Base-by-base conservation (phyloP, 2,797 vertebrate species). In the Clarias laeviceps region DNA sequence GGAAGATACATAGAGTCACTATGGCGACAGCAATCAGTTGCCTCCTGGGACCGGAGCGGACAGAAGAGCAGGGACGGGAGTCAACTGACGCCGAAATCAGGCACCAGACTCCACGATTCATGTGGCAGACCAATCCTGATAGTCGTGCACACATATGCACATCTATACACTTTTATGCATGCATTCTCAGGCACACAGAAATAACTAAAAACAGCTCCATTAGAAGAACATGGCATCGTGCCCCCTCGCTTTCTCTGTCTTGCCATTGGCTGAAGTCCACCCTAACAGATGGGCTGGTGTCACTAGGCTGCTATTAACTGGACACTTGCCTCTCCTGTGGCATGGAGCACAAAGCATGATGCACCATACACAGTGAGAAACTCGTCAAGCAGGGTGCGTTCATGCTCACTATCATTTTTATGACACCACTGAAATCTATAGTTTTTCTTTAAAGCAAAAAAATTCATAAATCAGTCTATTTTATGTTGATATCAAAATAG, bases 241-340 rank as follows among this genome's bases (percentile, higher is more conserved):
- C 70, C 85, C 78, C 77, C 78, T 89, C 32, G n/a, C 62, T 86
- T 87, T 74, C 72, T 34, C 91, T 85, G 40, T 76, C 79, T 68
- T 85, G 86, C 82, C 84, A 86, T 92, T 94, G 94, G 94, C 96
- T 93, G 94, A 90, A 85, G 91, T 97, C 95, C 96, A 96, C 94
- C 92, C 90, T 94, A 96, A 96, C 97, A 97, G 97, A 98, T 98
- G 96, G 96, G 96, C 93, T 91, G 87, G 95, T 95, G 94, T 97
- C 97, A 97, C 96, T 96, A 96, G 95, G 93, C 96, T 95, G 95
- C 93, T 97, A 98, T 97, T 97, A 97, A 97, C 97, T 96, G 96
- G 95, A 94, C 88, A 91, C 93, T 92, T 94, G 95, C 94, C 95
- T 95, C 94, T 82, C 95, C 95, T 92, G 18, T 95, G 96, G 94